Evolutionary conservation across 1,140 invertebrate species (phyloP), one percentile per base, ranked within the genome.

Genomic region (Panulirus ornatus): DNA sequence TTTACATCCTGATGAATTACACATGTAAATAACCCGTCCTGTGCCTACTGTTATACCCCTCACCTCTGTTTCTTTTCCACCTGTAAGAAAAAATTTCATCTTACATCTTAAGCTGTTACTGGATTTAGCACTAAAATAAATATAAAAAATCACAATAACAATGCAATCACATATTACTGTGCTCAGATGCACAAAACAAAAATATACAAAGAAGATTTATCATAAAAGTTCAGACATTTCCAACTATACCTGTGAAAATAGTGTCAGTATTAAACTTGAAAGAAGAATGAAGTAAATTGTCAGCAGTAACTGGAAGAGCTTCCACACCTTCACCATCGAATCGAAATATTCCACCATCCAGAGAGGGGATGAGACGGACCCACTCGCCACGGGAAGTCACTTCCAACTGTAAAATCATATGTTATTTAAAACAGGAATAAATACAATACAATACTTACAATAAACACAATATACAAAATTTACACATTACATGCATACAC

Each of bases 321-420:
- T 99, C 97, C 82, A 99, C 96, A 92, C 95, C 96, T 78, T 97
- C 96, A 0, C 97, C 98, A 95, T 98, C 97, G 94, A 98, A 97
- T 93, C 97, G 97, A 94, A 98, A 99, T 9, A 99, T 94, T 27
- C 96, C 96, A 14, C 98, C 98, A 93, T 96, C 97, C 11, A 99
- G 94, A 0, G 98, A 98, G 47, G 98, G 98, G 93, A 99, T 98
- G 92, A 99, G 95, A 91, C 97, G 95, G 51, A 98, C 96, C 94
- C 95, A 97, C 93, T 98, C 96, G 0, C 97, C 98, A 94, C 97
- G 96, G 89, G 97, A 96, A 73, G 96, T 97, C 22, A 99, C 94
- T 97, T 98, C 92, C 81, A 94, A 91, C 78, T 92, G 83, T 44
- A 47, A 70, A 22, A 79, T n/a, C n/a, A n/a, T n/a, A n/a, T n/a